phyloP scores from a whole-genome alignment of 1,140 invertebrate genomes.

The Drosophila nikananu region DNA sequence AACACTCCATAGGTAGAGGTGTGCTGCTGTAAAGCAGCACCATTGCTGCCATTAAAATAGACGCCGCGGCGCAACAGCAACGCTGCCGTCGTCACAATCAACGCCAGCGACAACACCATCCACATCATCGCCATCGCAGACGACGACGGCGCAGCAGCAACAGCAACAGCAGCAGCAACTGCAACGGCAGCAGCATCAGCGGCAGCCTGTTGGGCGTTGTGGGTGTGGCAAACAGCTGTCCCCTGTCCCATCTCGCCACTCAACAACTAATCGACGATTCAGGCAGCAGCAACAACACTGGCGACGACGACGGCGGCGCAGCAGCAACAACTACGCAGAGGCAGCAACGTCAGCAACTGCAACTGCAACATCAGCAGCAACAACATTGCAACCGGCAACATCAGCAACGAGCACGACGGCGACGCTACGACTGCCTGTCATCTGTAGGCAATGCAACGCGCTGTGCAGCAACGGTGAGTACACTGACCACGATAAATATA shows the following conservation, averaged over 20 bases:
- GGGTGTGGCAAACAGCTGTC: conserved; percentile 50
- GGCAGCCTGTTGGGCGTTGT: conserved; percentile 27
- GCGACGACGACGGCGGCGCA: conserved; percentile 44
- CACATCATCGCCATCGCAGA: conserved; percentile 79
- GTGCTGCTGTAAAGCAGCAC: conserved; percentile 82
- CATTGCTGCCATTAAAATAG: conserved; percentile 83
- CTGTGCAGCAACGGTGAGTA: conserved; percentile 84
- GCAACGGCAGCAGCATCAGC: conserved; percentile 28
- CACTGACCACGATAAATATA: not conserved
- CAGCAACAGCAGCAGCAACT: conserved; percentile 19
- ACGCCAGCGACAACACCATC: conserved; percentile 79
- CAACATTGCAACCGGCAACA: conserved; percentile 42
- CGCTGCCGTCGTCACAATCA: conserved; percentile 82
- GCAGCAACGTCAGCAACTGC: conserved; percentile 32
- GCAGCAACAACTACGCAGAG: conserved; percentile 20
- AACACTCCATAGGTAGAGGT: conserved; percentile 54
- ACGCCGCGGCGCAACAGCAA: conserved; percentile 81
- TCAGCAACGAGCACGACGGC: conserved; percentile 60
- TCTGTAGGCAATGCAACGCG: conserved; percentile 85
- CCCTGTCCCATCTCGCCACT: conserved; percentile 47
- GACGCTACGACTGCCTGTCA: conserved; percentile 75
- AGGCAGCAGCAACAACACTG: conserved; percentile 39
- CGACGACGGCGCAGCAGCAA: conserved; percentile 69
- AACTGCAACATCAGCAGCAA: conserved; percentile 26
- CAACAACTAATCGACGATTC: conserved; percentile 51